These are phyloP conservation scores for Mystacornis crossleyi DNA, from an alignment of 2,113 vertebrate species.

Conservation along the genomic window DNA sequence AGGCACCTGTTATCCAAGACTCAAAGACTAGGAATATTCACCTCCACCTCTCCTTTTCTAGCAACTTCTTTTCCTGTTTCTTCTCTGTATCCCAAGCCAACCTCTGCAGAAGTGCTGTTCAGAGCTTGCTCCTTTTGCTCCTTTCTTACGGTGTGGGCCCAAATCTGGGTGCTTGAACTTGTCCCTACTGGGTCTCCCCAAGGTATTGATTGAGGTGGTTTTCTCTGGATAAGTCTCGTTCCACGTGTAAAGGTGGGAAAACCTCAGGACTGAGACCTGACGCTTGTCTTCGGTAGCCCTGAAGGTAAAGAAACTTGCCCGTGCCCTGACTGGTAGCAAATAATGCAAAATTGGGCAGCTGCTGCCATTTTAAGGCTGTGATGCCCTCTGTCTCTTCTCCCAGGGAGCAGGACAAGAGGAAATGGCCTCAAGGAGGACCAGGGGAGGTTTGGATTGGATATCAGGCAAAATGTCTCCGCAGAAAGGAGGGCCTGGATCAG, in stretches of 20 bases:
- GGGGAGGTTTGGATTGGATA: not conserved
- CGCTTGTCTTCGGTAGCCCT: not conserved
- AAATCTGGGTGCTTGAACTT: not conserved
- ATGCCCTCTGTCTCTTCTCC: not conserved
- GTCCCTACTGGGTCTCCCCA: rapidly evolving
- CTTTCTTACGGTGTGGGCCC: not conserved
- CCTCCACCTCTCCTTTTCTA: not conserved
- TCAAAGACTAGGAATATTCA: not conserved
- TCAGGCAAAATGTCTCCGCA: not conserved
- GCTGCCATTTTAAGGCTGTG: not conserved
- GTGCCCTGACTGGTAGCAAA: not conserved
- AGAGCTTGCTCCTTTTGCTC: not conserved
- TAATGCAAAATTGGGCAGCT: not conserved
- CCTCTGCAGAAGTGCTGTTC: not conserved
- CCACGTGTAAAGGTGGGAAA: not conserved
- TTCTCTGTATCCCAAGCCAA: not conserved
- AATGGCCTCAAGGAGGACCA: not conserved
- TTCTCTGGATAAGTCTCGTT: not conserved
- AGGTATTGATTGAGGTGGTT: rapidly evolving
- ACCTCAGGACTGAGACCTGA: not conserved
- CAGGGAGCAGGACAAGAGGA: no score
- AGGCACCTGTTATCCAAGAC: not conserved
- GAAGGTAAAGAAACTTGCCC: not conserved
- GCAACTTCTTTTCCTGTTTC: rapidly evolving
- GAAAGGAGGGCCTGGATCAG: not conserved